Evolutionary conservation across 2,113 vertebrate species (phyloP), one percentile per base, ranked within the genome.

Genomic region (Percopsis transmontana): DNA sequence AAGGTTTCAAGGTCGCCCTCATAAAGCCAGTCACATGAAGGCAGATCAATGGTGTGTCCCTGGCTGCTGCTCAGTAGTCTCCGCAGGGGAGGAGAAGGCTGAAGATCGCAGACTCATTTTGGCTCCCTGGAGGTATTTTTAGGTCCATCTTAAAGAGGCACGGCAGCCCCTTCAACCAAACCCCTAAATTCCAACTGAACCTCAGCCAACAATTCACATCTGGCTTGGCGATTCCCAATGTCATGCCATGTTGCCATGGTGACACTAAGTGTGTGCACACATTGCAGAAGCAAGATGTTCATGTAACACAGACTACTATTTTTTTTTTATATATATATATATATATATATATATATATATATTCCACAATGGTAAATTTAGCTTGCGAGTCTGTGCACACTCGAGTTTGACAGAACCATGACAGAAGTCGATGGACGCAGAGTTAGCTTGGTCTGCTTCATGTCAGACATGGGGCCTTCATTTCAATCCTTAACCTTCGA

Each of bases 391-490:
- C 12, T 45, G 12, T 16, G 42, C 42, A 3, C 15, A 16, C 42
- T 12, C 10, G 53, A 59, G 74, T 70, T 58, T 13, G 27, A 52
- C n/a, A 50, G 60, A 67, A 56, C 55, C 38, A 39, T 23, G 18
- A n/a, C n/a, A n/a, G n/a, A 70, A 73, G 72, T 51, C 5, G 39
- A n/a, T 58, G 48, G 38, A 33, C 33, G 56, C 39, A 55, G 39
- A 23, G 27, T 1, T 39, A 70, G 55, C 64, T 80, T 84, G 79
- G 81, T 77, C 83, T 9, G 2, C 11, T 58, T 68, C 72, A 33
- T 70, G 81, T 65, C 68, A 68, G 42, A 68, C 55, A 33, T 24
- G 1, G 23, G 50, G 70, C 51, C 14, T 62, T 58, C 40, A 53
- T 19, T 2, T 13, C 63, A 66, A 68, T 62, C 42, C 39, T 60